Base-by-base conservation (phyloP, 2,888 invertebrate genomes). In the Amphipyra tragopoginis region DNA sequence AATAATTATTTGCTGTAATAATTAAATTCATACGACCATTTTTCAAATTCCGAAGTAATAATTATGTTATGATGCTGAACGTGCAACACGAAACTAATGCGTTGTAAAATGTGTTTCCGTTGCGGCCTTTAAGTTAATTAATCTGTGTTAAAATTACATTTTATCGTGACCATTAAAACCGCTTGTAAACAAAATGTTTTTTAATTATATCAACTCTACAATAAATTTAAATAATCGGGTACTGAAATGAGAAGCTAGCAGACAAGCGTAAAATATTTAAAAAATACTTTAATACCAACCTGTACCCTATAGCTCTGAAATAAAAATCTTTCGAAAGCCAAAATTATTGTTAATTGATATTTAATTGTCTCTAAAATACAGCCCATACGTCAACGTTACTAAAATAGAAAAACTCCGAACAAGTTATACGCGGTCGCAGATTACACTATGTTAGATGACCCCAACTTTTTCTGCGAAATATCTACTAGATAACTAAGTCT, bases 401-500 rank as follows among this genome's bases (percentile, higher is more conserved):
- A 14, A 44, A 49, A 14, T 8, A 45, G 1, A 40, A 54, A 26
- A 50, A 47, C 36, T 42, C 11, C 13, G 26, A 13, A 7, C 5
- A 40, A 15, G 42, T 57, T 40, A 55, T n/a, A 44, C 52, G 38
- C 38, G 52, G 13, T 45, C 11, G 36, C 14, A 58, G 55, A 55
- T 61, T 47, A 47, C 33, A 50, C 44, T 61, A 43, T 10, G 39
- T 34, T 15, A 65, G 40, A 49, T 61, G 51, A 52, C 39, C 43
- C 45, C 1, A 56, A 59, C 38, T 73, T 76, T 43, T 49, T 45
- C 40, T 36, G n/a, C 33, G 29, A 6, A 29, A 54, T 26, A 57
- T 75, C 55, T 45, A 49, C 53, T 21, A 49, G 45, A 38, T 45
- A 58, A 39, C 47, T 49, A 55, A 66, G 53, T 60, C 49, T 57